A percentile compares a stretch with the other conserved stretches of the same genome.
These are phyloP conservation scores for Stegophylla sp. DNA, from an alignment of 2,888 invertebrate species.

Conservation along the genomic window DNA sequence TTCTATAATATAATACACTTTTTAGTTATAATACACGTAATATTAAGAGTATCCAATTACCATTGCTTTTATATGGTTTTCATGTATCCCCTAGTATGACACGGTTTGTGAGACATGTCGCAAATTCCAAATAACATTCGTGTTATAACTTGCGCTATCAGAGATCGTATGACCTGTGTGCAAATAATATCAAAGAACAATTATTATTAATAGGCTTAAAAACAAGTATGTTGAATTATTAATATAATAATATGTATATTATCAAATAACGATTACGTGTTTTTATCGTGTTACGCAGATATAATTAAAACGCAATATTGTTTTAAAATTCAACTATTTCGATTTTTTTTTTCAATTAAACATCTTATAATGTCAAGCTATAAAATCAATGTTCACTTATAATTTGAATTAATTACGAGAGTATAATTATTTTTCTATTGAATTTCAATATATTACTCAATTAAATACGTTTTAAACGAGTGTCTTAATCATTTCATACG, in stretches of 20 bases:
- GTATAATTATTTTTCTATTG: neutral
- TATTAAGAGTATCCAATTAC: constrained; percentile 5
- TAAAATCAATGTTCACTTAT: too few species aligned
- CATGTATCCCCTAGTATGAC: neutral
- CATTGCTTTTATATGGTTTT: constrained; percentile 13
- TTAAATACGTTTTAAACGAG: neutral
- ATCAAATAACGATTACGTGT: neutral
- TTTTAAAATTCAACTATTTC: neutral
- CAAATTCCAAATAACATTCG: neutral
- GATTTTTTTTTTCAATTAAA: too few species aligned
- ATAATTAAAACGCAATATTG: neutral
- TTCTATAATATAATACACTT: neutral
- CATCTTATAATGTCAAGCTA: too few species aligned
- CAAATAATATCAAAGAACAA: constrained; percentile 6
- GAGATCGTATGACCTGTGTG: constrained; percentile 5
- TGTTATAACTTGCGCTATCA: neutral
- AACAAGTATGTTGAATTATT: too few species aligned
- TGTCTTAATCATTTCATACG: too few species aligned
- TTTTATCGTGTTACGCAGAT: neutral
- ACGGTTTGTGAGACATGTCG: neutral
- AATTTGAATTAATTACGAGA: neutral
- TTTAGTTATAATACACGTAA: neutral
- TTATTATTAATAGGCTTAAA: neutral
- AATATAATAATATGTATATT: too few species aligned
- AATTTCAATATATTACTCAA: neutral